Evolutionary conservation across 35 echinoderm and acorn worm species (phyloP).

Genomic region (Hemicentrotus pulcherrimus): DNA sequence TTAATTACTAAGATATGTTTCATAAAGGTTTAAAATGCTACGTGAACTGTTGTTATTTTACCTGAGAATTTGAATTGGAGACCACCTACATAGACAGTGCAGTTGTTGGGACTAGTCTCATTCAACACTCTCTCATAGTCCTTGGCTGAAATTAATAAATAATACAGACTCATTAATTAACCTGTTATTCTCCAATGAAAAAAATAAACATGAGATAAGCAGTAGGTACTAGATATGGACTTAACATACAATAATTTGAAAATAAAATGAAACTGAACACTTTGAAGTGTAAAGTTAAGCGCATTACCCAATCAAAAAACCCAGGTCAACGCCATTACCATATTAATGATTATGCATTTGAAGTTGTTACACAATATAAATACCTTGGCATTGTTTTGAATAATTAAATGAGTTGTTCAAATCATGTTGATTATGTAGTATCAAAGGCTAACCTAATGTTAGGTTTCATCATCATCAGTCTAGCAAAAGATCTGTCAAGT

Average conservation of each 20-base stretch:
- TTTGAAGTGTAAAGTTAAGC: too few relatives aligned
- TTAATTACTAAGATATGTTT: too few relatives aligned
- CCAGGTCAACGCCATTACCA: too few relatives aligned
- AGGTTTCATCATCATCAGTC: not conserved
- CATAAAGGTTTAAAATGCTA: too few relatives aligned
- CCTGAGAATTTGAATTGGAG: slow-evolving; percentile 45
- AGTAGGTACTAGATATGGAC: not conserved
- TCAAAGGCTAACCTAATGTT: not conserved
- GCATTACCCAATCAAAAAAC: too few relatives aligned
- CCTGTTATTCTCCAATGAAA: too few relatives aligned
- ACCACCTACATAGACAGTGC: slow-evolving; percentile 37
- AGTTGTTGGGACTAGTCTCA: slow-evolving; percentile 44
- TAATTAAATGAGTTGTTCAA: not conserved
- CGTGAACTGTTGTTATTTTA: not conserved
- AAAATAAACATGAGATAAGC: not conserved
- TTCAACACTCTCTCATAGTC: slow-evolving; percentile 38
- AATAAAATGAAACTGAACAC: too few relatives aligned
- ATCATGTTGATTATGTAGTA: not conserved
- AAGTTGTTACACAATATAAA: too few relatives aligned
- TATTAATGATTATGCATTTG: too few relatives aligned
- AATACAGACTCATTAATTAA: too few relatives aligned
- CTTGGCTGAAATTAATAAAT: slow-evolving; percentile 31
- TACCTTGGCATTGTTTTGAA: not conserved
- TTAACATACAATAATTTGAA: too few relatives aligned
- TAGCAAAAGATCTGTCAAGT: not conserved